These are phyloP conservation scores for Dromius quadrimaculatus DNA, from an alignment of 2,888 invertebrate genomes.

Conservation along the genomic window DNA sequence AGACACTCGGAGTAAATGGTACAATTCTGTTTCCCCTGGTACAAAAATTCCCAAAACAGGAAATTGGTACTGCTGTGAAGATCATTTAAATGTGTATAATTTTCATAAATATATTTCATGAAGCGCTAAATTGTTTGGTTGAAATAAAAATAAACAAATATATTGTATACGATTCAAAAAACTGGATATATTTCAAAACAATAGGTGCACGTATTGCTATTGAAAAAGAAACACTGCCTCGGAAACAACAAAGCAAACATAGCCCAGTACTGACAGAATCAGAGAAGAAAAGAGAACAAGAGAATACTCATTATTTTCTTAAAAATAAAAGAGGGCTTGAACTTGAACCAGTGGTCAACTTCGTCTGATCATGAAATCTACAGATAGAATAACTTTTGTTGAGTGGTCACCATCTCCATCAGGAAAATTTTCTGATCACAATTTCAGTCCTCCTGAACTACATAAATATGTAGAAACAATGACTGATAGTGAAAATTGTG, in stretches of 20 bases:
- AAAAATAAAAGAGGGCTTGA: not conserved
- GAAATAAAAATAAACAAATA: not conserved
- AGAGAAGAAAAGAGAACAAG: not conserved
- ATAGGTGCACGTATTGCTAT: not conserved
- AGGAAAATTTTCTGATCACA: no score
- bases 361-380: no score
- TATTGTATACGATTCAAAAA: not conserved
- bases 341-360: no score
- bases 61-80: constrained; percentile 42
- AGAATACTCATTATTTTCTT: not conserved
- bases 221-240: not conserved
- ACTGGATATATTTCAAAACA: constrained; percentile 13
- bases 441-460: no score
- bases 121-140: not conserved
- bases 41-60: not conserved
- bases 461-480: no score
- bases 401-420: no score
- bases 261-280: not conserved
- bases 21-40: not conserved
- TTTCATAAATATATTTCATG: not conserved
- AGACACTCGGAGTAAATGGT: constrained; percentile 1
- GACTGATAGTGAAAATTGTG: no score
- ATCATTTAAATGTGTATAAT: constrained; percentile 11
- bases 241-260: not conserved
- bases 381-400: no score